Conservation (phyloP, 1,140 invertebrate species). For the Stegodyphus dumicola region DNA sequence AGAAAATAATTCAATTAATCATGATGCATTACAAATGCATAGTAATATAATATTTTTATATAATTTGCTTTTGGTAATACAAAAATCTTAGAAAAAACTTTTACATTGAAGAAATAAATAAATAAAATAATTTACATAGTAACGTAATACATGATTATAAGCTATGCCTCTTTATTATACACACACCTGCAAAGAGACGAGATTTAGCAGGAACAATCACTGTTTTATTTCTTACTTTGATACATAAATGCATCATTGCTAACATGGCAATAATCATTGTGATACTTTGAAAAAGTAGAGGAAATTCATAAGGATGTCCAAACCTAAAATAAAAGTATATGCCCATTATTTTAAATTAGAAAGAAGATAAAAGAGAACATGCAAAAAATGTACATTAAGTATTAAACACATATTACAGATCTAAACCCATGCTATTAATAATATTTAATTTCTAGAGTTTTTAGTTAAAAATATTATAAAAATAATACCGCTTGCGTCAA, state of each 20-base stretch:
- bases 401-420: background rate
- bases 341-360: background rate
- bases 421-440: too few relatives aligned
- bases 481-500: too few relatives aligned
- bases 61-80: too few relatives aligned
- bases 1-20: too few relatives aligned
- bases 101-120: too few relatives aligned
- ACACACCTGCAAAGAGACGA: constrained; percentile 83
- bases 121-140: too few relatives aligned
- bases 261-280: constrained; percentile 98
- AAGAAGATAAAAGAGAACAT: background rate
- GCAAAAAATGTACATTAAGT: constrained; percentile 26
- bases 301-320: constrained; percentile 95
- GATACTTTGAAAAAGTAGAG: constrained; percentile 94
- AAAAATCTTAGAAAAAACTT: too few relatives aligned
- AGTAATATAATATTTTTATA: too few relatives aligned
- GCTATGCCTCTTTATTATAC: constrained; percentile 41
- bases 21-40: too few relatives aligned
- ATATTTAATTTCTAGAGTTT: too few relatives aligned
- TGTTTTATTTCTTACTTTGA: constrained; percentile 85
- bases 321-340: constrained; percentile 80
- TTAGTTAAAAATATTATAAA: too few relatives aligned
- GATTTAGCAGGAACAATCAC: constrained; percentile 82
- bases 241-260: constrained; percentile 93
- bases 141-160: too few relatives aligned